A percentile compares a stretch with the other conserved stretches of the same genome.
These are phyloP conservation scores for Bryconaethiops microstoma DNA, from an alignment of 2,797 vertebrate genomes.

Conservation along the genomic window DNA sequence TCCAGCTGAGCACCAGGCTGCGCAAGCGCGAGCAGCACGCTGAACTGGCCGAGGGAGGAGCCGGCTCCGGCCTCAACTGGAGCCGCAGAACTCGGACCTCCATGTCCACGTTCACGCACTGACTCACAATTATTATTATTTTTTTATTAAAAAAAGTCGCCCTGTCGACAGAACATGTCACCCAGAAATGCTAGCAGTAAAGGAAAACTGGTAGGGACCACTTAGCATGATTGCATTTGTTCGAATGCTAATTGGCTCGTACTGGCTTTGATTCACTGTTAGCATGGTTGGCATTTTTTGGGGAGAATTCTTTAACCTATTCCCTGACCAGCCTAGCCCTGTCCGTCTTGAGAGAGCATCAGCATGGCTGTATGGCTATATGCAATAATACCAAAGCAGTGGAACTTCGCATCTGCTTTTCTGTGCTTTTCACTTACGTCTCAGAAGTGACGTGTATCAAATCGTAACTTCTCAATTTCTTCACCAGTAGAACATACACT, in stretches of 20 bases:
- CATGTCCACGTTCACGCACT: conserved; percentile 89
- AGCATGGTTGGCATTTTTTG: neutral
- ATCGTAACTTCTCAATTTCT: neutral
- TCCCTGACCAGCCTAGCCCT: neutral
- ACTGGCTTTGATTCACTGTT: neutral
- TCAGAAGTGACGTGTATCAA: neutral
- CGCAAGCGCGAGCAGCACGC: conserved; percentile 89
- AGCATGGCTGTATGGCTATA: neutral
- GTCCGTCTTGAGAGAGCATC: neutral
- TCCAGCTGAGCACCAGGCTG: conserved; percentile 87
- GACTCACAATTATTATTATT: conserved; percentile 55
- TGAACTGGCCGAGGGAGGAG: conserved; percentile 78
- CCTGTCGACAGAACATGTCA: neutral
- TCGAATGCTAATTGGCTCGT: neutral
- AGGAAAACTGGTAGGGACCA: neutral
- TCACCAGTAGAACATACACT: neutral
- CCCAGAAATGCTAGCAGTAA: neutral
- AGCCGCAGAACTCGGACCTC: conserved; percentile 84
- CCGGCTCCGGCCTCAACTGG: conserved; percentile 81
- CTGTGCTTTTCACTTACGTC: neutral
- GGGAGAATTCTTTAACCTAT: neutral
- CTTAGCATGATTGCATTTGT: neutral
- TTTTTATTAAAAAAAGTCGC: too few relatives aligned
- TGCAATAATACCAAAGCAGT: neutral
- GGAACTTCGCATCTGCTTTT: neutral